Conservation (phyloP, 1,140 invertebrate genomes). For the Drosophila varians region DNA sequence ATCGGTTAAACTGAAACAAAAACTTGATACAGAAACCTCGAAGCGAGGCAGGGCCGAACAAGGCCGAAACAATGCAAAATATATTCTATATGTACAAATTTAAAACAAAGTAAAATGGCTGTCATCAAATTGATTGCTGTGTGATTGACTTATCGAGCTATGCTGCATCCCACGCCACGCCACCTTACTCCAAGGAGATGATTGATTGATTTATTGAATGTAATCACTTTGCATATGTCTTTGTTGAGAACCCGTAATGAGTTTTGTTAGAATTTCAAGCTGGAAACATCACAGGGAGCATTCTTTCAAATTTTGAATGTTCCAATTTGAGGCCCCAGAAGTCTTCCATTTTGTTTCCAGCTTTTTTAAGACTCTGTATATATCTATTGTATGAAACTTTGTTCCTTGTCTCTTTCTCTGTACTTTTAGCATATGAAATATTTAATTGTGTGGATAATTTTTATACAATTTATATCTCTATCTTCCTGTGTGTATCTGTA, state of each 20-base stretch:
- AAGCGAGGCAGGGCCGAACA: slow-evolving; percentile 24
- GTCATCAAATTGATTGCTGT: slow-evolving; percentile 60
- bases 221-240: slow-evolving; percentile 54
- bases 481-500: slow-evolving; percentile 11
- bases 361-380: slow-evolving; percentile 10
- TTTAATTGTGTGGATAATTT: slow-evolving; percentile 11
- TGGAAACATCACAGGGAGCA: not conserved
- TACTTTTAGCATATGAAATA: slow-evolving; percentile 11
- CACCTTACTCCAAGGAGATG: slow-evolving; percentile 15
- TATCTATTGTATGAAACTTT: slow-evolving; percentile 8
- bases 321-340: no score
- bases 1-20: slow-evolving; percentile 5
- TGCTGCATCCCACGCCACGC: slow-evolving; percentile 28
- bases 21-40: slow-evolving; percentile 9
- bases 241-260: slow-evolving; percentile 38
- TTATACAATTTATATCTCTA: slow-evolving; percentile 20
- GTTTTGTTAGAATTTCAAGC: slow-evolving; percentile 43
- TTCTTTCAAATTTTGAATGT: no score
- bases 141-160: slow-evolving; percentile 57
- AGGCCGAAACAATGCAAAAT: slow-evolving; percentile 21
- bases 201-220: slow-evolving; percentile 63
- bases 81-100: slow-evolving; percentile 29
- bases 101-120: slow-evolving; percentile 29
- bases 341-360: slow-evolving; percentile 13
- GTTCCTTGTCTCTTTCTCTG: slow-evolving; percentile 1